phyloP scores from a whole-genome alignment of 2,797 vertebrate species.

The Brachyalestes nurse region DNA sequence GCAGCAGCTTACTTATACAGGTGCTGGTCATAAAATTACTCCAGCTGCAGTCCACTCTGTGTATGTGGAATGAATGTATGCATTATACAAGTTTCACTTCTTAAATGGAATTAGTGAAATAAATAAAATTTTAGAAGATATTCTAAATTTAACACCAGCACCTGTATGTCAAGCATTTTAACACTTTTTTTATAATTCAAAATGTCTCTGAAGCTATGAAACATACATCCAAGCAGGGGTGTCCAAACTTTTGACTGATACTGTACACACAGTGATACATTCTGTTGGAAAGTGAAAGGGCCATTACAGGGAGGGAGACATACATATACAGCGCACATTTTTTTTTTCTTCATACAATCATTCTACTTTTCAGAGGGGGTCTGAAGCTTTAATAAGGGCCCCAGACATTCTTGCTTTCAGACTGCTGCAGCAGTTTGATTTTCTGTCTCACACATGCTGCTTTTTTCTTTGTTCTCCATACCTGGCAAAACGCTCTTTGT shows the following conservation, averaged over 20 bases:
- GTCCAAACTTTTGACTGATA: background rate
- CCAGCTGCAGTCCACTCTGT: too few relatives aligned
- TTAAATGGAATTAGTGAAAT: too few relatives aligned
- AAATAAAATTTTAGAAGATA: too few relatives aligned
- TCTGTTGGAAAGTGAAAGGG: background rate
- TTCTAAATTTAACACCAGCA: too few relatives aligned
- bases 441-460: background rate
- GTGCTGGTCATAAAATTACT: too few relatives aligned
- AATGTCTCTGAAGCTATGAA: background rate
- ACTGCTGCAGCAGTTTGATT: background rate
- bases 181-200: background rate
- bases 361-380: background rate
- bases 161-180: too few relatives aligned
- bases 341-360: background rate
- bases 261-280: background rate
- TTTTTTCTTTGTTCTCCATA: conserved; percentile 70
- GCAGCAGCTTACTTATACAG: too few relatives aligned
- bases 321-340: background rate
- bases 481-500: conserved; percentile 98
- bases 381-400: background rate
- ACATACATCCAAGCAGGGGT: background rate
- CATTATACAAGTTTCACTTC: too few relatives aligned
- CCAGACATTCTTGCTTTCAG: background rate
- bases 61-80: too few relatives aligned
- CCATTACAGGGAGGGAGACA: background rate